These are phyloP conservation scores for Porites australiensis DNA, from an alignment of 64 coral and sea anemone genomes.

Conservation along the genomic window DNA sequence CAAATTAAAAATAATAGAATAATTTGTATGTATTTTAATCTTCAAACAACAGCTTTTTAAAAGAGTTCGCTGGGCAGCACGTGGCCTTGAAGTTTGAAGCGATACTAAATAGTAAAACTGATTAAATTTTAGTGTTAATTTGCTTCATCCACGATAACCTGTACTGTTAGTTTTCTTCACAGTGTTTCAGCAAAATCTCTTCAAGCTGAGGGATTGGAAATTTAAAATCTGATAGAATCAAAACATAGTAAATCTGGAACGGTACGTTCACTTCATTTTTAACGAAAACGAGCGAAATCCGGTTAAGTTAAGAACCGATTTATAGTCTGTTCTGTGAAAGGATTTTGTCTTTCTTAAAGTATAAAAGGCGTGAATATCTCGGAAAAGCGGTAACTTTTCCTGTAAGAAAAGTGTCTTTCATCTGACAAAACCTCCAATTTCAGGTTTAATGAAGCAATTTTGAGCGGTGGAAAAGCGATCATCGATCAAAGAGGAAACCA, in stretches of 20 bases:
- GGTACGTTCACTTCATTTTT: background rate
- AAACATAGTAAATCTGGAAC: background rate
- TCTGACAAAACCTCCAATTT: background rate
- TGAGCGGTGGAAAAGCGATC: background rate
- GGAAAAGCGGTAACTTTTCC: background rate
- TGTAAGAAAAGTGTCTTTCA: background rate
- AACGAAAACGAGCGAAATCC: constrained; percentile 53
- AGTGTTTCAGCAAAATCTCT: background rate
- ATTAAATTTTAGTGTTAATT: background rate
- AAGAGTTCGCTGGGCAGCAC: constrained; percentile 9
- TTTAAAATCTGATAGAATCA: background rate
- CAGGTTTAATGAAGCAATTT: background rate
- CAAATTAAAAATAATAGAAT: constrained; percentile 23
- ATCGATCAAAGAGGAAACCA: background rate
- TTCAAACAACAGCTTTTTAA: constrained; percentile 21
- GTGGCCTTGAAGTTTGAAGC: background rate
- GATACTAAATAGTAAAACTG: background rate
- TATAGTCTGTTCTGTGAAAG: background rate
- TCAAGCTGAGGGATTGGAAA: background rate
- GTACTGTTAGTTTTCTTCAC: background rate
- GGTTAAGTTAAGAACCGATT: background rate
- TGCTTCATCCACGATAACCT: background rate
- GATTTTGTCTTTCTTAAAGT: background rate
- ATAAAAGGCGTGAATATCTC: constrained; percentile 16
- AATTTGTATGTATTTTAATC: constrained; percentile 44